Evolutionary conservation across 2,113 vertebrate species (phyloP).

Genomic region (Procavia capensis): DNA sequence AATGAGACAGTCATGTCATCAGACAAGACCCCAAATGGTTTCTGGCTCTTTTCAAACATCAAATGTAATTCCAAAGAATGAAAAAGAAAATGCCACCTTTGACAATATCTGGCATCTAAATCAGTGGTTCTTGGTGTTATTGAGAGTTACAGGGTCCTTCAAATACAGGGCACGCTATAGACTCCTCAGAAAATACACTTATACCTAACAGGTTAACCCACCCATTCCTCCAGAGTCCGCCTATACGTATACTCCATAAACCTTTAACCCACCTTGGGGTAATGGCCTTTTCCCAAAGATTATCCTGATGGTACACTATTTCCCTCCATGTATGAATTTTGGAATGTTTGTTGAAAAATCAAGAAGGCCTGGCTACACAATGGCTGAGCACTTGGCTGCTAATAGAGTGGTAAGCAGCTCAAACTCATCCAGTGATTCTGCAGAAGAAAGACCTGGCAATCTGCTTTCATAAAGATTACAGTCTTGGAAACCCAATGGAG

Average conservation of each 20-base stretch:
- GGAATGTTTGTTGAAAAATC: background rate
- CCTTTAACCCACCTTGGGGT: rapidly evolving
- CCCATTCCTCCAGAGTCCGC: background rate
- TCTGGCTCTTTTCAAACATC: constrained; percentile 28
- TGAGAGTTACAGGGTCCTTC: background rate
- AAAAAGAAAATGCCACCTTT: background rate
- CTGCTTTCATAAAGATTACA: background rate
- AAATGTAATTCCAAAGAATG: background rate
- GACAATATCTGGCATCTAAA: background rate
- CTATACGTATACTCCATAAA: background rate
- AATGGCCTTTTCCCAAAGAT: background rate
- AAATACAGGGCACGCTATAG: background rate
- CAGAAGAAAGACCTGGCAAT: background rate
- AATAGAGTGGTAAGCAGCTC: background rate
- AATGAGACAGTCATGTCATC: background rate
- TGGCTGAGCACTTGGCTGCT: background rate
- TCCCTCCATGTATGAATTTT: background rate
- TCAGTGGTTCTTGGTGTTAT: background rate
- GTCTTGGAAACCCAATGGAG: background rate
- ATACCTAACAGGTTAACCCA: background rate
- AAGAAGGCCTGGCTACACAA: background rate
- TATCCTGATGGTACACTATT: background rate
- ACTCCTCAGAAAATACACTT: background rate
- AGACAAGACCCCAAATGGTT: background rate
- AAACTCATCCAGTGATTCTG: background rate